Conservation (phyloP, 2,888 invertebrate species). For the Mythimna vitellina region DNA sequence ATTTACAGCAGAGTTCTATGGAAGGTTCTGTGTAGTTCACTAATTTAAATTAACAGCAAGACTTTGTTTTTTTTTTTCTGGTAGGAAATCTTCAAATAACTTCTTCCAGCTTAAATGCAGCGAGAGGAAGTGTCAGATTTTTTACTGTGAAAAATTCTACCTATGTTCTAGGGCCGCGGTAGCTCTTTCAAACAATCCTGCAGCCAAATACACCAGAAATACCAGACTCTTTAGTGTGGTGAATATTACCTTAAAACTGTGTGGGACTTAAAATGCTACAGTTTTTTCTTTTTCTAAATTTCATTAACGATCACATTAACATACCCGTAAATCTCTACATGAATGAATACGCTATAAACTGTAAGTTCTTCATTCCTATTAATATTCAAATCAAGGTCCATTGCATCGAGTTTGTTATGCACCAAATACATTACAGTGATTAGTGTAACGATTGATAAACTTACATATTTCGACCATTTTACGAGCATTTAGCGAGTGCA, state of each 20-base stretch:
- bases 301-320: conserved; percentile 33
- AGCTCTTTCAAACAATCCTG: no score
- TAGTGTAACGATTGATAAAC: conserved; percentile 36
- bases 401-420: conserved; percentile 14
- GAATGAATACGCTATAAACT: conserved; percentile 28
- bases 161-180: no score
- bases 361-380: conserved; percentile 26
- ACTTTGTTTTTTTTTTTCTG: no score
- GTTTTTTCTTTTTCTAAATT: no score
- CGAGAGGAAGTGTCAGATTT: no score
- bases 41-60: no score
- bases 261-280: background rate
- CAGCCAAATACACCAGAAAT: background rate
- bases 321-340: conserved; percentile 23
- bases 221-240: background rate
- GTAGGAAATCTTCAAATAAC: no score
- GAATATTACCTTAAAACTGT: background rate
- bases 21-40: no score
- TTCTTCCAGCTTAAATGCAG: no score
- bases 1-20: no score
- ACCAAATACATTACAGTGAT: conserved; percentile 22
- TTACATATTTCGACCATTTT: conserved; percentile 48
- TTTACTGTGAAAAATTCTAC: no score
- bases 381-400: conserved; percentile 32
- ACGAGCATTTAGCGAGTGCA: conserved; percentile 32